Conservation (phyloP, 1,140 invertebrate genomes). For the Pseudomyrmex sp. region DNA sequence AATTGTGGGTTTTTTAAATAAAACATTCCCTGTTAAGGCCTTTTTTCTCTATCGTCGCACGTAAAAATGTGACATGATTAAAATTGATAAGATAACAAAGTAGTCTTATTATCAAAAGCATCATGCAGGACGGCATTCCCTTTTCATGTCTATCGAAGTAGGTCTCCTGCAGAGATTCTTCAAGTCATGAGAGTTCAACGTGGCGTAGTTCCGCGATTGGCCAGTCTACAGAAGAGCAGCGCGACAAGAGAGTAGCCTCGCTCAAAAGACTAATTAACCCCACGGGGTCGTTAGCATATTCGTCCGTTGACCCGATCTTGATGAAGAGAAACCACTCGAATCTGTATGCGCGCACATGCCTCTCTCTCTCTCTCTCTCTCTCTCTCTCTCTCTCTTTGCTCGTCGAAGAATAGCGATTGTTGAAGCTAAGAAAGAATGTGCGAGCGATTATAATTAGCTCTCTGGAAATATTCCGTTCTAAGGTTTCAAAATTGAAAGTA, state of each 20-base stretch:
- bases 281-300: constrained; percentile 76
- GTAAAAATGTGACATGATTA: neutral
- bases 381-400: neutral
- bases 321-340: constrained; percentile 67
- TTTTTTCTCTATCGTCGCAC: neutral
- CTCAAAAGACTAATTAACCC: constrained; percentile 77
- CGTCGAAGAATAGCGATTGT: constrained; percentile 70
- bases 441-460: constrained; percentile 12
- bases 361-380: neutral
- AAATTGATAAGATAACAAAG: neutral
- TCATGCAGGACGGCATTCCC: neutral
- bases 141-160: constrained; percentile 11
- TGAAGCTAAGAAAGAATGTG: constrained; percentile 38
- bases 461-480: neutral
- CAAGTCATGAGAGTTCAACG: constrained; percentile 47
- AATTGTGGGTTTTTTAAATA: too few relatives aligned
- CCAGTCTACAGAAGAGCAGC: constrained; percentile 22
- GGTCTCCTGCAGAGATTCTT: constrained; percentile 36
- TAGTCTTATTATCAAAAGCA: constrained; percentile 12
- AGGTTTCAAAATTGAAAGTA: constrained; percentile 5
- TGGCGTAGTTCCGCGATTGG: constrained; percentile 52
- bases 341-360: constrained; percentile 74
- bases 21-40: neutral
- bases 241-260: constrained; percentile 54
- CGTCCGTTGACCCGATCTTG: constrained; percentile 68